phyloP scores from a whole-genome alignment of 2,888 invertebrate species.

The Pseudoips prasinana region DNA sequence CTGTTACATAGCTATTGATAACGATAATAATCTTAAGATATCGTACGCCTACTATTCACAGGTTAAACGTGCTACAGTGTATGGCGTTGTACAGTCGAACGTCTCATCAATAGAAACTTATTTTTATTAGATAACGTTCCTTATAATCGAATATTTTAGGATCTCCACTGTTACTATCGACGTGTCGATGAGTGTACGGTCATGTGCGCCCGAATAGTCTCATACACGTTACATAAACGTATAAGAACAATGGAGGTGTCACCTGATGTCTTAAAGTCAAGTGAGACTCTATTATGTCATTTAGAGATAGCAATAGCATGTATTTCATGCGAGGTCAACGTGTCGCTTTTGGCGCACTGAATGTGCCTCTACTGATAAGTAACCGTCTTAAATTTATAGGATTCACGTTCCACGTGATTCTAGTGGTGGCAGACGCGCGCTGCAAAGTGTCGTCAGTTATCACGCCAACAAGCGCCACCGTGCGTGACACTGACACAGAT shows the following conservation, averaged over 20 bases:
- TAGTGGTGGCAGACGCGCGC: slow-evolving; percentile 4
- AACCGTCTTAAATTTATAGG: neutral
- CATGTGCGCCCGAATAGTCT: too few relatives aligned
- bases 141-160: too few relatives aligned
- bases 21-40: slow-evolving; percentile 15
- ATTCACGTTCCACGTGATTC: slow-evolving; percentile 32
- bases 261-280: slow-evolving; percentile 25
- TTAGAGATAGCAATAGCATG: slow-evolving; percentile 3
- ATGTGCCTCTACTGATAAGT: slow-evolving; percentile 15
- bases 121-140: too few relatives aligned
- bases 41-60: neutral
- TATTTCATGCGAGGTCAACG: slow-evolving; percentile 10
- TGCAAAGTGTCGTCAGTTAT: slow-evolving; percentile 25
- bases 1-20: slow-evolving; percentile 38
- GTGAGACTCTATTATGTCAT: slow-evolving; percentile 14
- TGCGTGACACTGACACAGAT: slow-evolving; percentile 48
- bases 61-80: neutral
- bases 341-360: slow-evolving; percentile 1
- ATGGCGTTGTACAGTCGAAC: neutral
- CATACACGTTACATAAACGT: slow-evolving; percentile 8
- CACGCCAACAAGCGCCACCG: slow-evolving; percentile 33
- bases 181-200: too few relatives aligned
- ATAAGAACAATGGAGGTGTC: slow-evolving; percentile 23
- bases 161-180: too few relatives aligned
- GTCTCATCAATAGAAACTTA: too few relatives aligned